phyloP scores from a whole-genome alignment of 2,797 vertebrate genomes.

The Bryconaethiops microstoma region DNA sequence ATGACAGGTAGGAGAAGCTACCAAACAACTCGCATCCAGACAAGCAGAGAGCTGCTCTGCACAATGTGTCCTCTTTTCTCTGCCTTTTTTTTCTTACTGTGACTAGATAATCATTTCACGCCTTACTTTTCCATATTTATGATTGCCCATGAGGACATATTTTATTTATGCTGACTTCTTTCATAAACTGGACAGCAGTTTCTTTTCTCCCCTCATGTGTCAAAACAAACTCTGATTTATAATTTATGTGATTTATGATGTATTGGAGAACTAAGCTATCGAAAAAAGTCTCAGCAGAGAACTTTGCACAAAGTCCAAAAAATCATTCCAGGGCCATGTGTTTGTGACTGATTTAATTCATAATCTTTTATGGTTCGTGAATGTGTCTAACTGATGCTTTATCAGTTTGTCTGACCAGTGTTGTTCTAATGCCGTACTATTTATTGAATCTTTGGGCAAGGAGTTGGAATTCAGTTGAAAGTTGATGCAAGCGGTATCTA shows the following conservation, averaged over 20 bases:
- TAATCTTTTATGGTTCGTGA: constrained; percentile 22
- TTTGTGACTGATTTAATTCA: constrained; percentile 36
- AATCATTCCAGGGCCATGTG: constrained; percentile 25
- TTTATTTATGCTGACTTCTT: constrained; percentile 77
- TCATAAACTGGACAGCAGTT: constrained; percentile 80
- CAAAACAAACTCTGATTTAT: constrained; percentile 83
- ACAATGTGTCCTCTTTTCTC: constrained; percentile 54
- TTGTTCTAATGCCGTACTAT: neutral
- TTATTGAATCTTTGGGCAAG: neutral
- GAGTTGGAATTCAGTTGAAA: constrained; percentile 8
- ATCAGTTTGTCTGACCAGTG: neutral
- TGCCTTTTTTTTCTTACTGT: constrained; percentile 30
- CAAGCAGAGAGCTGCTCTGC: constrained; percentile 51
- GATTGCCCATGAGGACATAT: constrained; percentile 72
- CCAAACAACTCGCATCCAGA: constrained; percentile 46
- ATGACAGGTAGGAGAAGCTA: constrained; percentile 57
- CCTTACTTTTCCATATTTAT: constrained; percentile 76
- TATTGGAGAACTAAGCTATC: constrained; percentile 66
- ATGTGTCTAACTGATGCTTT: constrained; percentile 27
- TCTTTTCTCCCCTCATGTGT: constrained; percentile 66
- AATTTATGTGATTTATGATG: constrained; percentile 79
- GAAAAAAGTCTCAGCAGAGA: constrained; percentile 54
- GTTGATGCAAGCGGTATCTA: constrained; percentile 2
- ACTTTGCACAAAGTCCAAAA: constrained; percentile 38
- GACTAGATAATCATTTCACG: constrained; percentile 74